A percentile compares a stretch with the other conserved stretches of the same genome.
phyloP scores from a whole-genome alignment of 2,113 vertebrate species.

The Parotia lawesii region DNA sequence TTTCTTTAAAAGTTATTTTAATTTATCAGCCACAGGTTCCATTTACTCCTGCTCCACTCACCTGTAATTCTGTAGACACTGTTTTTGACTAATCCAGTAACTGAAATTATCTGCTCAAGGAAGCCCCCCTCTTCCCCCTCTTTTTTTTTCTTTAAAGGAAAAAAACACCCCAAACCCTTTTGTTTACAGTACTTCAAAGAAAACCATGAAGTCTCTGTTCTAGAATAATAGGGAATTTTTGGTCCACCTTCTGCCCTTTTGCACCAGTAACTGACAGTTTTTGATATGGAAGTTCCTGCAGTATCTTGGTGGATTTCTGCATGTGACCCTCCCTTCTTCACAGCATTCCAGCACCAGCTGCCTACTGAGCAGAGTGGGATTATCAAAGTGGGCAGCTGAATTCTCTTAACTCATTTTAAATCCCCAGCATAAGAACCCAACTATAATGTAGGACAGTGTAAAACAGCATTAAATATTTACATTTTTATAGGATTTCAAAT shows the following conservation, averaged over 20 bases:
- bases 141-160: accelerated
- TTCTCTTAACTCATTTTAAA: neutral
- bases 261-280: neutral
- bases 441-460: neutral
- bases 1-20: neutral
- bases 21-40: accelerated
- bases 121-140: accelerated
- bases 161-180: neutral
- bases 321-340: neutral
- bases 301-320: neutral
- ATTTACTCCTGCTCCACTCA: neutral
- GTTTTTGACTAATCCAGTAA: neutral
- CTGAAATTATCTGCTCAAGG: neutral
- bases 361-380: neutral
- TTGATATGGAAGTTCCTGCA: neutral
- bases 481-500: neutral
- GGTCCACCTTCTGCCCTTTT: neutral
- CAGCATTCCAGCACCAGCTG: neutral
- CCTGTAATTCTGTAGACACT: neutral
- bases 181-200: neutral
- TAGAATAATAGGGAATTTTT: neutral
- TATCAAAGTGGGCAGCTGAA: neutral
- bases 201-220: neutral
- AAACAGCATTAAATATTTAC: neutral
- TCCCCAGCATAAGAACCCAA: neutral